Evolutionary conservation across 2,113 vertebrate genomes (phyloP), one percentile per base, ranked within the genome.

Genomic region (Paraplagusia blochii): DNA sequence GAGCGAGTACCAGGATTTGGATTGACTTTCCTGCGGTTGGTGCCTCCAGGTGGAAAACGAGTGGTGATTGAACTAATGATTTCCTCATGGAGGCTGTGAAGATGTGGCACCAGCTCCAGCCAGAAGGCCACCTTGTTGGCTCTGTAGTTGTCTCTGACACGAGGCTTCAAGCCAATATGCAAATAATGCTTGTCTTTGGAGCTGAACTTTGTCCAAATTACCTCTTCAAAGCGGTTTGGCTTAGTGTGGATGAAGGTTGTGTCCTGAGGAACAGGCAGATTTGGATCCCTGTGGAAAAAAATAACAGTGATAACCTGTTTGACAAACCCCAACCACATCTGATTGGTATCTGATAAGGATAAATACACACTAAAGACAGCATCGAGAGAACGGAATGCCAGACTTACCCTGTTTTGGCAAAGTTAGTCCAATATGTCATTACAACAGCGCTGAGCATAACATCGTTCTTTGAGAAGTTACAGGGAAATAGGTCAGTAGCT

Each of bases 201-300:
- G 69, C 94, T 96, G 81, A 98, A 99, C 89, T 97, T 95, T 81
- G 95, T 97, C 97, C 97, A 99, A 83, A 96, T 93, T 73, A 98
- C 96, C 89, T 99, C 96, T 85, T 99, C 96, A 68, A 99, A 99
- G 60, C 96, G 95, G 76, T 99, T 99, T 29, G 96, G 96, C 85
- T 99, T 99, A 5, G 96, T 98, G 76, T 99, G 96, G 76, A 99
- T 98, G 79, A 99, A 99, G 78, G 98, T 99, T 57, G 97, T 99
- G 63, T 99, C 97, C 90, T 99, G 97, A 49, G 96, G 95, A 74
- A 99, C 94, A 47, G 97, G 97, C 47, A 94, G 88, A 88, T 98
- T 99, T 34, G 96, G 96, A 81, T 99, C 97, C 58, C 96, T 99
- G 74, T 11, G 53, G n/a, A n/a, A 72, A 61, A 68, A 9, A 58